phyloP scores from a whole-genome alignment of 2,797 vertebrate genomes.

The Pterois miles region DNA sequence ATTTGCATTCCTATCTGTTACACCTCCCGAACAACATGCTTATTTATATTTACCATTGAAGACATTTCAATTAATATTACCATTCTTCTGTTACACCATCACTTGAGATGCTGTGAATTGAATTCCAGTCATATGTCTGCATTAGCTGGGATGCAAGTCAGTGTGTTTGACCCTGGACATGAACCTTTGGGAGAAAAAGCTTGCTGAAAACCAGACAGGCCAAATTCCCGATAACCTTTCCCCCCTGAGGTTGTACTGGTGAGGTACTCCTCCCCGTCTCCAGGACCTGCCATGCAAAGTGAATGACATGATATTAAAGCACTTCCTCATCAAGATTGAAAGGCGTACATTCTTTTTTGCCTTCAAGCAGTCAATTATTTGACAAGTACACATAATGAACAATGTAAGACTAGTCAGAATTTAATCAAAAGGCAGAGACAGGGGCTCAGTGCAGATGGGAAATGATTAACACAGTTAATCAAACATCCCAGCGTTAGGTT shows the following conservation, averaged over 20 bases:
- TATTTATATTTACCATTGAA: constrained; percentile 39
- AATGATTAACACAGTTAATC: constrained; percentile 85
- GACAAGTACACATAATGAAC: constrained; percentile 84
- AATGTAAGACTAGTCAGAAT: constrained; percentile 82
- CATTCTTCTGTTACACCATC: neutral
- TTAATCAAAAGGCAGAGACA: constrained; percentile 82
- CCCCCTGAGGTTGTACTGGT: constrained; percentile 27
- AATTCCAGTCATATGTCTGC: constrained; percentile 22
- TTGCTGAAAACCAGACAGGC: constrained; percentile 58
- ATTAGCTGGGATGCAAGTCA: constrained; percentile 30
- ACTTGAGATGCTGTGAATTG: constrained; percentile 10
- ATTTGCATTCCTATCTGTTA: no score
- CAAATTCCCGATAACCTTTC: constrained; percentile 64
- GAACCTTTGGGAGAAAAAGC: constrained; percentile 42
- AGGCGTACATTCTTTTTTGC: constrained; percentile 73
- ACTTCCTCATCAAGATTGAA: constrained; percentile 81
- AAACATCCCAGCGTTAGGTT: constrained; percentile 80
- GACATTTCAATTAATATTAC: constrained; percentile 25
- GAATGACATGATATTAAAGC: constrained; percentile 82
- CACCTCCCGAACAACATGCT: constrained; percentile 1
- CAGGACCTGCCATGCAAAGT: constrained; percentile 70
- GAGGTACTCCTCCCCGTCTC: constrained; percentile 35
- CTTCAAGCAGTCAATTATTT: constrained; percentile 83
- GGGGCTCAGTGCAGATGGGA: constrained; percentile 79
- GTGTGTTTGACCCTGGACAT: constrained; percentile 60